Percentiles rank a stretch among this genome's conserved stretches.
phyloP scores from a whole-genome alignment of 2,113 vertebrate species.

The Mugil cephalus region DNA sequence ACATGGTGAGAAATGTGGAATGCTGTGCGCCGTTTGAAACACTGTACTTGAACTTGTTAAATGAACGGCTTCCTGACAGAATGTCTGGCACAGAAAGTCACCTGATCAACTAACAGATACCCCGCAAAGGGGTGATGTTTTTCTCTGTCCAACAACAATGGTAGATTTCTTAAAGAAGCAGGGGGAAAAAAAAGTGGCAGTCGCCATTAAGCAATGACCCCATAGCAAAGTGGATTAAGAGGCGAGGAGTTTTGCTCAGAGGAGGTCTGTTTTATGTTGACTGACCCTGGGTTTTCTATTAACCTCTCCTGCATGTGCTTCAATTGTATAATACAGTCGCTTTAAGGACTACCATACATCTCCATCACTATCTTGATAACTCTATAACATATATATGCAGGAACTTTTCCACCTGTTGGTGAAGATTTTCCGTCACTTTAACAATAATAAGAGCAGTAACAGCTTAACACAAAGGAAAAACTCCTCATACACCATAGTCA shows the following conservation, averaged over 20 bases:
- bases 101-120: constrained; percentile 29
- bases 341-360: neutral
- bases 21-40: constrained; percentile 46
- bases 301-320: constrained; percentile 33
- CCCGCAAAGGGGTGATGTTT: constrained; percentile 23
- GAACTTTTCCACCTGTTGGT: neutral
- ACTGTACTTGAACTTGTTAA: constrained; percentile 63
- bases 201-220: constrained; percentile 43
- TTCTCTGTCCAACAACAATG: constrained; percentile 21
- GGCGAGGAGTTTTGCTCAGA: constrained; percentile 47
- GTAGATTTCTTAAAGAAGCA: constrained; percentile 33
- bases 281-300: constrained; percentile 61
- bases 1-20: constrained; percentile 68
- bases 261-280: constrained; percentile 65
- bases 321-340: neutral
- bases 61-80: constrained; percentile 44
- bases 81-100: constrained; percentile 26
- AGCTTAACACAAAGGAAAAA: too few species aligned
- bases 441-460: neutral
- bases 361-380: neutral
- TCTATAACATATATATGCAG: neutral
- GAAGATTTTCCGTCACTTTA: neutral
- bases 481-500: too few species aligned
- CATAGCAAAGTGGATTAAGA: constrained; percentile 65
- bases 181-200: constrained; percentile 10